Evolutionary conservation across 2,797 vertebrate genomes (phyloP).

Genomic region (Triplophysa yarkandensis): DNA sequence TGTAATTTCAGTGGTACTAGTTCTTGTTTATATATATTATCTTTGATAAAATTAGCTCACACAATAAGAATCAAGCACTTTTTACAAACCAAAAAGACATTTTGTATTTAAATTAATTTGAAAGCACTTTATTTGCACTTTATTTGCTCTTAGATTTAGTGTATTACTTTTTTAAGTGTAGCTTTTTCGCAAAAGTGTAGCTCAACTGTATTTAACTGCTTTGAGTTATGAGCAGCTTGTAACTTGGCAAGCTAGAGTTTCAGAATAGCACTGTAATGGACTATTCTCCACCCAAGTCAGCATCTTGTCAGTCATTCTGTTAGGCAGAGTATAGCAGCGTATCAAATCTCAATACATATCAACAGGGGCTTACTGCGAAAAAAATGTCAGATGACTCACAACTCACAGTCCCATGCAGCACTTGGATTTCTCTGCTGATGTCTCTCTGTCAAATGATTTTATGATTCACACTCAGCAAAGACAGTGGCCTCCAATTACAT

Average conservation of each 20-base stretch:
- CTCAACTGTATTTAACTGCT: background rate
- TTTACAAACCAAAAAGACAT: too few species aligned
- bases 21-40: too few species aligned
- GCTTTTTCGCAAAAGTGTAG: background rate
- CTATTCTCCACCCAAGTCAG: conserved; percentile 24
- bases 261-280: conserved; percentile 11
- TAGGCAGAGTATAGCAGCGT: conserved; percentile 42
- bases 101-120: too few species aligned
- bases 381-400: conserved; percentile 46
- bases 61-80: too few species aligned
- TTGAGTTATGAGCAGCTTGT: background rate
- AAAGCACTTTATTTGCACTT: too few species aligned
- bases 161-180: background rate
- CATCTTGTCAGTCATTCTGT: conserved; percentile 47
- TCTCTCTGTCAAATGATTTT: conserved; percentile 34
- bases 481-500: conserved; percentile 28
- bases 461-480: conserved; percentile 39
- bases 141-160: background rate
- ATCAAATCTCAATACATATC: conserved; percentile 39
- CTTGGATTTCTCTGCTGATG: conserved; percentile 32
- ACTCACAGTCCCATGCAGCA: conserved; percentile 43
- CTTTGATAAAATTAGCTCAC: too few species aligned
- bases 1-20: too few species aligned
- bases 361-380: conserved; percentile 32
- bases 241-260: conserved; percentile 14